Conservation (phyloP, 1,140 invertebrate genomes). For the Andricus grossulariae region DNA sequence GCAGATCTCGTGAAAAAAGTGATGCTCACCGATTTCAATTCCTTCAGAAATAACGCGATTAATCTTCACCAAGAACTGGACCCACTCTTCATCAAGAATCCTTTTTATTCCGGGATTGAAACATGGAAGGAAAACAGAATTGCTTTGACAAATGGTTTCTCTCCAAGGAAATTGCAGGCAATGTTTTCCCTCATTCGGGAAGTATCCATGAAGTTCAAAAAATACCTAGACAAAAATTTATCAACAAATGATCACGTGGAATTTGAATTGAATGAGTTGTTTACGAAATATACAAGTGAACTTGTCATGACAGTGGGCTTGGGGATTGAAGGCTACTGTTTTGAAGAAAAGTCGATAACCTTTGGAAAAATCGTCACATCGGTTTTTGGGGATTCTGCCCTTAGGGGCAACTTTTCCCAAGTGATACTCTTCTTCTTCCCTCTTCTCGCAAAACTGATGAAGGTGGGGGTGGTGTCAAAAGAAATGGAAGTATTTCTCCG, state of each 20-base stretch:
- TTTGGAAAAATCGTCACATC: constrained; percentile 26
- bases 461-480: constrained; percentile 5
- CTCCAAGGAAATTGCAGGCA: constrained; percentile 40
- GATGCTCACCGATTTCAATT: constrained; percentile 63
- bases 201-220: constrained; percentile 37
- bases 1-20: constrained; percentile 66
- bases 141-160: constrained; percentile 45
- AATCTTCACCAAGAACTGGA: constrained; percentile 45
- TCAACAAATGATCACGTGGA: constrained; percentile 40
- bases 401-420: background rate
- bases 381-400: background rate
- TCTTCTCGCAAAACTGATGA: background rate
- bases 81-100: constrained; percentile 53
- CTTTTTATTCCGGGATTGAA: constrained; percentile 57
- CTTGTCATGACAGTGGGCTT: constrained; percentile 44
- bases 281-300: constrained; percentile 53
- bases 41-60: constrained; percentile 44
- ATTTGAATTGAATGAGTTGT: constrained; percentile 58
- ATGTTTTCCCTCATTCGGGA: constrained; percentile 8
- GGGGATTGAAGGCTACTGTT: constrained; percentile 50
- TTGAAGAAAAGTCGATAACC: constrained; percentile 39
- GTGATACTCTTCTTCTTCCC: constrained; percentile 2
- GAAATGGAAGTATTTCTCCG: background rate
- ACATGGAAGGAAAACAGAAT: constrained; percentile 47
- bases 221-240: constrained; percentile 46